These are phyloP conservation scores for Sebastes dallii DNA, from an alignment of 2,797 vertebrate genomes.

Conservation along the genomic window DNA sequence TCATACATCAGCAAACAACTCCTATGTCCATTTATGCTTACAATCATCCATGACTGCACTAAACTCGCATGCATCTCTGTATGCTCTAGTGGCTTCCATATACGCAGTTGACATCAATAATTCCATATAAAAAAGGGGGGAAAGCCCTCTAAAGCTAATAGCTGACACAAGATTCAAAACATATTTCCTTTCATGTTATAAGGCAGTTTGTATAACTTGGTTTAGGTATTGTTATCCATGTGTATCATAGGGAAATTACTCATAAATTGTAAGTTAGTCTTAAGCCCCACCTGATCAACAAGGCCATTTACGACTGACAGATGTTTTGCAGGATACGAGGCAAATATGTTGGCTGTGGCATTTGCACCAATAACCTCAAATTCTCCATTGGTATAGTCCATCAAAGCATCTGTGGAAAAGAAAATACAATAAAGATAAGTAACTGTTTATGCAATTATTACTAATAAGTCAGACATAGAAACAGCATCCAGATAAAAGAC, in stretches of 20 bases:
- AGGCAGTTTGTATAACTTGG: background rate
- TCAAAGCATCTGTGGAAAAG: slow-evolving; percentile 86
- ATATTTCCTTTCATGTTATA: background rate
- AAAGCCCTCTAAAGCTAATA: background rate
- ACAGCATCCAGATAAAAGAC: background rate
- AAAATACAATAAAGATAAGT: background rate
- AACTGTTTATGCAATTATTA: background rate
- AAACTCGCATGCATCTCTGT: slow-evolving; percentile 30
- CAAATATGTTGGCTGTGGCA: slow-evolving; percentile 94
- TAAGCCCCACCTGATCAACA: slow-evolving; percentile 88
- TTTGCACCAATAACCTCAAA: slow-evolving; percentile 87
- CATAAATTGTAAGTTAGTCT: background rate
- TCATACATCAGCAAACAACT: slow-evolving; percentile 54
- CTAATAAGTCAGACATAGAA: background rate
- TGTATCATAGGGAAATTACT: background rate
- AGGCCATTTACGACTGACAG: slow-evolving; percentile 90
- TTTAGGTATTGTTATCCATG: background rate
- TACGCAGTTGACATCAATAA: slow-evolving; percentile 9
- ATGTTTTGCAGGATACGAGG: slow-evolving; percentile 90
- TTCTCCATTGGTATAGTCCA: slow-evolving; percentile 84
- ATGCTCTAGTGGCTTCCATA: slow-evolving; percentile 31
- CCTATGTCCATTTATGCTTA: slow-evolving; percentile 26
- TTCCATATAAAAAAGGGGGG: background rate
- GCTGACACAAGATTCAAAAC: background rate
- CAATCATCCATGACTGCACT: slow-evolving; percentile 49